A percentile compares a stretch with the other conserved stretches of the same genome.
phyloP scores from a whole-genome alignment of 2,888 invertebrate species.

The Drosophila putrida region DNA sequence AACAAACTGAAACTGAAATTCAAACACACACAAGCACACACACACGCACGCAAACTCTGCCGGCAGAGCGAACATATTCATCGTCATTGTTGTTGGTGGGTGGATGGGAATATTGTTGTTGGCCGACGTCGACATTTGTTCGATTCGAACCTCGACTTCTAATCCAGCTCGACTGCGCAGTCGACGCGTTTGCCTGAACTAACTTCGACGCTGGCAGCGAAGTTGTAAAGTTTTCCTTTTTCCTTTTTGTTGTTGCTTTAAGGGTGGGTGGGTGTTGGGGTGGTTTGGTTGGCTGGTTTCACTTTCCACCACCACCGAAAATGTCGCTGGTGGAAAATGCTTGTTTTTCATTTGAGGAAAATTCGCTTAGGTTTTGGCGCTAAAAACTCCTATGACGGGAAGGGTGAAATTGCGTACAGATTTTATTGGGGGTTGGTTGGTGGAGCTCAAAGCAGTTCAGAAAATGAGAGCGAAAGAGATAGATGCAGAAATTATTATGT shows the following conservation, averaged over 20 bases:
- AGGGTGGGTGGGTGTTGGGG: conserved; percentile 71
- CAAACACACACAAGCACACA: conserved; percentile 33
- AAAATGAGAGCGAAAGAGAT: conserved; percentile 8
- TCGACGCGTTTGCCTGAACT: conserved; percentile 10
- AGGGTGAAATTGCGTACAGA: conserved; percentile 3
- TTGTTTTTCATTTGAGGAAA: conserved; percentile 78
- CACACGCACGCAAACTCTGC: conserved; percentile 28
- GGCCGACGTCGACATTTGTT: conserved; percentile 31
- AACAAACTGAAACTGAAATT: conserved; percentile 56
- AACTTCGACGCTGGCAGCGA: conserved; percentile 38
- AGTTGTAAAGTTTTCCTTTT: conserved; percentile 39
- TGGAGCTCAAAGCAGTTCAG: conserved; percentile 21
- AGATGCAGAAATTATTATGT: conserved; percentile 4
- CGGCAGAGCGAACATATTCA: conserved; percentile 40
- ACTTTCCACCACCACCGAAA: conserved; percentile 73
- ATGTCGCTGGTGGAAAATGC: conserved; percentile 52
- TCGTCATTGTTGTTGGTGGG: conserved; percentile 46
- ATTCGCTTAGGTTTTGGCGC: conserved; percentile 64
- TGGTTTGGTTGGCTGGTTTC: conserved; percentile 75
- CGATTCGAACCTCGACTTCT: conserved; percentile 24
- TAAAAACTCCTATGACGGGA: conserved; percentile 41
- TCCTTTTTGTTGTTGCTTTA: conserved; percentile 5
- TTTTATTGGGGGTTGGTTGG: conserved; percentile 39
- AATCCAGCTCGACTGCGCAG: conserved; percentile 28
- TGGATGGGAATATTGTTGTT: conserved; percentile 28